A percentile compares a stretch with the other conserved stretches of the same genome.
Evolutionary conservation across 2,113 vertebrate genomes (phyloP).

Genomic region (Rhabdomys dilectus): DNA sequence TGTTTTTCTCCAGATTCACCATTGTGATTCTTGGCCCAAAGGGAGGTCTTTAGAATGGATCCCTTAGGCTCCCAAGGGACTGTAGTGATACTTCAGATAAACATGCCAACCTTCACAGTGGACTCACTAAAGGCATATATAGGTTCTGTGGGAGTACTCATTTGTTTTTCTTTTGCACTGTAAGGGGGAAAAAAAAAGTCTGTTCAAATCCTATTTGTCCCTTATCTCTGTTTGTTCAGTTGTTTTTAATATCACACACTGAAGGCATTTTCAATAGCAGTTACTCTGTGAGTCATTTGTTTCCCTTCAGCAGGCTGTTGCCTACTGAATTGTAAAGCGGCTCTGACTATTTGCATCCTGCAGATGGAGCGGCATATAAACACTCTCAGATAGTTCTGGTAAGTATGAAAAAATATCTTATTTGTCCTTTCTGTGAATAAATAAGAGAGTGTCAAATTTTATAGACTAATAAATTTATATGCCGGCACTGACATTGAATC

Average conservation of each 20-base stretch:
- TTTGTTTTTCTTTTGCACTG: constrained; percentile 87
- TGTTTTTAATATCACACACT: constrained; percentile 99
- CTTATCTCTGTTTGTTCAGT: constrained; percentile 99
- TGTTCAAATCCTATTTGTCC: constrained; percentile 97
- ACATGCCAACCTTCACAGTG: constrained; percentile 63
- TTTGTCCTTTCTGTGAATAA: constrained; percentile 92
- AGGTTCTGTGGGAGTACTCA: constrained; percentile 75
- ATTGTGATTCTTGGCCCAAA: neutral
- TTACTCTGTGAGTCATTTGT: constrained; percentile 99
- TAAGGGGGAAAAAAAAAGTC: constrained; percentile 89
- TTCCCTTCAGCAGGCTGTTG: constrained; percentile 98
- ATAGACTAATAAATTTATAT: constrained; percentile 91
- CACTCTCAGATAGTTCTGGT: constrained; percentile 91
- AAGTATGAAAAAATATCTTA: constrained; percentile 93
- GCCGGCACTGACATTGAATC: constrained; percentile 88
- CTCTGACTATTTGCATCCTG: constrained; percentile 96
- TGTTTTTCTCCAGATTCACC: constrained; percentile 27
- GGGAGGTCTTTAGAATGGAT: constrained; percentile 66
- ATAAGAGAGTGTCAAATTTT: constrained; percentile 94
- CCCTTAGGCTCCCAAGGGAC: constrained; percentile 48
- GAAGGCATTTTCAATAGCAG: constrained; percentile 99
- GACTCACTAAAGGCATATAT: constrained; percentile 82
- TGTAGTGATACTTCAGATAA: constrained; percentile 59
- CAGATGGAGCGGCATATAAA: constrained; percentile 95
- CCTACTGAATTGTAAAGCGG: constrained; percentile 99